phyloP scores from a whole-genome alignment of 2,888 invertebrate genomes.

The Antheraea yamamai region DNA sequence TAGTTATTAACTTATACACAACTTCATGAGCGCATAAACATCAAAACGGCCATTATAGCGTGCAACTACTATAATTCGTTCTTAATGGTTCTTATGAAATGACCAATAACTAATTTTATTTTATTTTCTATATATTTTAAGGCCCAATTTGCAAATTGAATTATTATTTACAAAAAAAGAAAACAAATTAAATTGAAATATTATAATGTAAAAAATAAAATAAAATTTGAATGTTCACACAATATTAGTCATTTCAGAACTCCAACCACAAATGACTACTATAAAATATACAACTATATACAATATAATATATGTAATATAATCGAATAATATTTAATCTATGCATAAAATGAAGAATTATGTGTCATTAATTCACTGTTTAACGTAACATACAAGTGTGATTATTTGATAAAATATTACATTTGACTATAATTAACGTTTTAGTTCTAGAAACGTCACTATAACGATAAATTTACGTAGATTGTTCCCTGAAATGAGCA shows the following conservation, averaged over 20 bases:
- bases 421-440: constrained; percentile 3
- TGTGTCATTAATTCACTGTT: constrained; percentile 6
- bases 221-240: no score
- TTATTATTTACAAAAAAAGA: no score
- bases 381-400: neutral
- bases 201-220: no score
- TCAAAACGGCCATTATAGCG: no score
- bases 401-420: neutral
- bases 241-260: neutral
- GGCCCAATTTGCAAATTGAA: neutral
- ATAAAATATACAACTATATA: no score
- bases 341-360: constrained; percentile 1
- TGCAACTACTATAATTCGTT: neutral
- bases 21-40: no score
- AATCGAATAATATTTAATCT: neutral
- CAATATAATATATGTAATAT: neutral
- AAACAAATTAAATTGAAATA: neutral
- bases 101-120: neutral
- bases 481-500: constrained; percentile 71
- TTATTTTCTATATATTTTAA: no score
- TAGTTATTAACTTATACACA: no score
- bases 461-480: constrained; percentile 30
- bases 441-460: constrained; percentile 30
- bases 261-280: neutral
- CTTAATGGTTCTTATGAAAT: neutral